Percentiles rank a stretch among this genome's conserved stretches.
Evolutionary conservation across 2,888 invertebrate genomes (phyloP).

Genomic region (Caenorhabditis uteleia): DNA sequence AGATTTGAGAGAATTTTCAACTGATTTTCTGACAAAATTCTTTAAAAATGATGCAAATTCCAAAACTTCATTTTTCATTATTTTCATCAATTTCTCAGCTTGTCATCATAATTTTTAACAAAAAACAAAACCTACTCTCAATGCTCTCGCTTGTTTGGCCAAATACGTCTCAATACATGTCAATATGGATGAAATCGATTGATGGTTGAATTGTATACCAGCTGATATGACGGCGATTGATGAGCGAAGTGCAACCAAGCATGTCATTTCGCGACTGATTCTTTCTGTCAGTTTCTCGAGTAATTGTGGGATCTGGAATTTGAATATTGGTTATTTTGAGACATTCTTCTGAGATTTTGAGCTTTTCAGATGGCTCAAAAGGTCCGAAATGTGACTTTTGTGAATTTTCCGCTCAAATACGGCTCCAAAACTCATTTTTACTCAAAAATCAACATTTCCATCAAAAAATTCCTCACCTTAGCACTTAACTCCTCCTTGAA

Average conservation of each 20-base stretch:
- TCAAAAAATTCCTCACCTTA: conserved; percentile 2
- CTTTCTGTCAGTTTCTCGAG: conserved; percentile 93
- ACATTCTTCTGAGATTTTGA: background rate
- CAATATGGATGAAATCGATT: conserved; percentile 4
- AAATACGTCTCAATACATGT: conserved; percentile 9
- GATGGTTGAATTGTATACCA: conserved; percentile 4
- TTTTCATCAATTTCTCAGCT: background rate
- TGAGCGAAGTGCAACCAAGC: conserved; percentile 93
- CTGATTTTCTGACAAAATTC: background rate
- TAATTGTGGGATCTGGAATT: conserved; percentile 79
- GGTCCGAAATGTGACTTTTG: too few species aligned
- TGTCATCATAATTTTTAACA: too few species aligned
- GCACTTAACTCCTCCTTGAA: conserved; percentile 82
- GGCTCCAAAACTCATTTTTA: too few species aligned
- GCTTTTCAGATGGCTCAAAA: too few species aligned
- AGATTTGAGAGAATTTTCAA: too few species aligned
- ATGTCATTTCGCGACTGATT: conserved; percentile 92
- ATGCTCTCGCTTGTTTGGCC: conserved; percentile 17
- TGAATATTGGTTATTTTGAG: too few species aligned
- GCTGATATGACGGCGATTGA: conserved; percentile 73
- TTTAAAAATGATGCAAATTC: background rate
- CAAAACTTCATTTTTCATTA: background rate
- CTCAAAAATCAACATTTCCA: too few species aligned
- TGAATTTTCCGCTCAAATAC: too few species aligned
- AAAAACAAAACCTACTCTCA: conserved; percentile 13